Base-by-base conservation (phyloP, 2,113 vertebrate species). In the Fregetta grallaria region DNA sequence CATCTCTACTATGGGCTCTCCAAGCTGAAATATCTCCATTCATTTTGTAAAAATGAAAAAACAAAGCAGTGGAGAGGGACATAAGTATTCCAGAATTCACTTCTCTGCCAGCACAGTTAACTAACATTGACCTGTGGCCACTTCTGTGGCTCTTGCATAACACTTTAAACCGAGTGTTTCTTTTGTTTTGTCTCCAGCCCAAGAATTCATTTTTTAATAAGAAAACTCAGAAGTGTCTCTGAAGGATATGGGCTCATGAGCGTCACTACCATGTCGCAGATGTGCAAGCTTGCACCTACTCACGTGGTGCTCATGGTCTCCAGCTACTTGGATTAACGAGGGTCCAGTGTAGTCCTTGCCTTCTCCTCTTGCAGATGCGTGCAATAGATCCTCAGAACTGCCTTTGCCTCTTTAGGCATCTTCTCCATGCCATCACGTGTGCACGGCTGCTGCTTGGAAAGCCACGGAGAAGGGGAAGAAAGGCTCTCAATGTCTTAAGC, bases 141-240 rank as follows among this genome's bases (percentile, higher is more conserved):
- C 91, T 93, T 65, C 84, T 76, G 70, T 82, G 66, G 61, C 40
- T 90, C 84, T 68, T 42, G 73, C 81, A 18, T 34, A 49, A 78
- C 0, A 11, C 87, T 96, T 95, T 73, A 87, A 83, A 86, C 7
- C 0, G 14, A n/a, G 61, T 14, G 66, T 7, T 95, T 75, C 81
- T 76, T 96, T 93, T 85, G 74, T 91, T 94, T 95, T 53, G 66
- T 58, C 52, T 66, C 84, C 74, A 90, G 66, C 70, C 70, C 77
- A 36, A 93, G 52, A 68, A 86, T 82, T 19, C 30, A 2, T 29
- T 79, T 71, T 78, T 94, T 91, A 95, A 89, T 94, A 40, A 79
- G 90, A 94, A 95, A 90, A 65, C 61, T 82, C 92, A 93, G 77
- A 82, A 94, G 90, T 85, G 87, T 11, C 44, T 75, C 84, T 93